Conservation (phyloP, 2,888 invertebrate species). For the Euzetes globulus region DNA sequence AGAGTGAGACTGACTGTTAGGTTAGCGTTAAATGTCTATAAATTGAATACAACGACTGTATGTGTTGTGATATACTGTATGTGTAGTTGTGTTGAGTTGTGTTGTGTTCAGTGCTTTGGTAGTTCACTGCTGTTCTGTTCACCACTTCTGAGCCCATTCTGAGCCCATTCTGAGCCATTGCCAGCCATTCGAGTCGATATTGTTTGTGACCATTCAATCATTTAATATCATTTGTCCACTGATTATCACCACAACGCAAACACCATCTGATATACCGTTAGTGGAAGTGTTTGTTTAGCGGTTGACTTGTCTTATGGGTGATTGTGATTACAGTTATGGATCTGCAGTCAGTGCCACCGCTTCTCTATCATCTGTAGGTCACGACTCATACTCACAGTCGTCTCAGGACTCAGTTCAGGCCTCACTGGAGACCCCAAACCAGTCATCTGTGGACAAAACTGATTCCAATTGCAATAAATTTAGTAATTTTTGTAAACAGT, state of each 20-base stretch:
- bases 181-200: not conserved
- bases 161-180: not conserved
- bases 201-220: not conserved
- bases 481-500: not conserved
- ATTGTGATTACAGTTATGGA: constrained; percentile 23
- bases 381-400: not conserved
- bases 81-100: not conserved
- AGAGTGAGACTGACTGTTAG: not conserved
- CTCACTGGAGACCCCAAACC: not conserved
- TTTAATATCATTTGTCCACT: not conserved
- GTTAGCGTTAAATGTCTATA: not conserved
- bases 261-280: not conserved
- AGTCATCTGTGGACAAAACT: not conserved
- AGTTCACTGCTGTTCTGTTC: not conserved
- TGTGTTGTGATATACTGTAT: not conserved
- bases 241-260: not conserved
- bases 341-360: constrained; percentile 9
- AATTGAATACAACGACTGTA: not conserved
- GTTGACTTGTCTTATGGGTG: constrained; percentile 10
- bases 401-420: not conserved
- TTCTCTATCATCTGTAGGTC: constrained; percentile 23
- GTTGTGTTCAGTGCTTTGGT: not conserved
- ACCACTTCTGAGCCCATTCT: not conserved
- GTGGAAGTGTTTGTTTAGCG: not conserved
- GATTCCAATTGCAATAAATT: not conserved